phyloP scores from a whole-genome alignment of 2,888 invertebrate genomes.

The Flabesymbios commensalis region DNA sequence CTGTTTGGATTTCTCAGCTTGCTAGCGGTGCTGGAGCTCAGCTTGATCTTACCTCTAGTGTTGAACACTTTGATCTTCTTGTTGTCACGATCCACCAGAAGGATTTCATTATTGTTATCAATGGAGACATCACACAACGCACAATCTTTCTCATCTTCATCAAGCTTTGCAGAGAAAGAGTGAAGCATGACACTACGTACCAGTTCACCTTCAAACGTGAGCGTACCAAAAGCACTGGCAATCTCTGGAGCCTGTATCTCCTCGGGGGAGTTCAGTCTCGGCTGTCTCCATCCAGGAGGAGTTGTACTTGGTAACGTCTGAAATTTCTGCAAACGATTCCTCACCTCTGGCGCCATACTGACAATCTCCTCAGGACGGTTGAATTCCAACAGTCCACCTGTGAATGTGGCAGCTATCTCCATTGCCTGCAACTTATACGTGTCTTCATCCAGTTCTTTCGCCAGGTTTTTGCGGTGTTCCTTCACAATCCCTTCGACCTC shows the following conservation, averaged over 20 bases:
- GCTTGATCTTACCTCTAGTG: conserved; percentile 13
- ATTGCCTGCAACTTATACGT: conserved; percentile 28
- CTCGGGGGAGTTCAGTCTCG: conserved; percentile 32
- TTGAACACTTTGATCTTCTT: conserved; percentile 33
- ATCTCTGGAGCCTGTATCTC: conserved; percentile 17
- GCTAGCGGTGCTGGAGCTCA: conserved; percentile 14
- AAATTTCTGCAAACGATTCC: conserved; percentile 28
- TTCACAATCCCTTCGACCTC: conserved; percentile 36
- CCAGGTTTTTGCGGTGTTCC: conserved; percentile 29
- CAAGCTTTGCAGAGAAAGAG: conserved; percentile 18
- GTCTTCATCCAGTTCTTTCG: conserved; percentile 22
- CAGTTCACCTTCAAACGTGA: conserved; percentile 39
- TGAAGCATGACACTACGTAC: conserved; percentile 24
- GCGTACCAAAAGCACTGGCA: conserved; percentile 27
- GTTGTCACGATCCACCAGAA: conserved; percentile 37
- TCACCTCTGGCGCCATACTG: conserved; percentile 31
- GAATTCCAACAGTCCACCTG: conserved; percentile 33
- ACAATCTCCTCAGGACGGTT: conserved; percentile 38
- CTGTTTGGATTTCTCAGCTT: conserved; percentile 33
- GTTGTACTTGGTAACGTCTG: conserved; percentile 23
- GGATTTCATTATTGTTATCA: conserved; percentile 28
- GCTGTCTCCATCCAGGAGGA: conserved; percentile 36
- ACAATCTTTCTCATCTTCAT: conserved; percentile 19
- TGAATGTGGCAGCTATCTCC: conserved; percentile 26
- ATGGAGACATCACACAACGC: conserved; percentile 36